Conservation (phyloP, 2,113 vertebrate species). For the Desmodus rotundus region DNA sequence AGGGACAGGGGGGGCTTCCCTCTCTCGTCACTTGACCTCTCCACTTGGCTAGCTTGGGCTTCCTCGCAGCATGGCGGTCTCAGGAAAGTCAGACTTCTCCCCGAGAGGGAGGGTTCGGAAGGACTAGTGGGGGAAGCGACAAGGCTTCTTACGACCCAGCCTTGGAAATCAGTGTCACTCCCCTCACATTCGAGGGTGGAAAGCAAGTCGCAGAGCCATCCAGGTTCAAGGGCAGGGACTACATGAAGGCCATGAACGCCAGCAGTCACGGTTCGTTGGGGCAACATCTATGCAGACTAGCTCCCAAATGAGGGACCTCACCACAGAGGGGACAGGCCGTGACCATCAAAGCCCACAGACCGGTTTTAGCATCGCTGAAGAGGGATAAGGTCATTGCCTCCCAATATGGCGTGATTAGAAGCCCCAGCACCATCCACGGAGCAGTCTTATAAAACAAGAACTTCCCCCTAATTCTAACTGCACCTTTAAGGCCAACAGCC, state of each 20-base stretch:
- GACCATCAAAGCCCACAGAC: not conserved
- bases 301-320: not conserved
- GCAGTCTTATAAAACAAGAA: not conserved
- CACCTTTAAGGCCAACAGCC: not conserved
- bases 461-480: not conserved
- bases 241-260: accelerated
- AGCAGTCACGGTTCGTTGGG: accelerated
- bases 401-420: accelerated
- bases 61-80: not conserved
- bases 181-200: accelerated
- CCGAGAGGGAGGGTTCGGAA: not conserved
- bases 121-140: not conserved
- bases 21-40: accelerated
- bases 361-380: not conserved
- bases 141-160: not conserved
- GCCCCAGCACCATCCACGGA: not conserved
- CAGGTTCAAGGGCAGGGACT: not conserved
- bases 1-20: accelerated
- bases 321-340: not conserved
- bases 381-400: not conserved
- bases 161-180: accelerated
- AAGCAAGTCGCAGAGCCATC: not conserved
- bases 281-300: not conserved
- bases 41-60: not conserved
- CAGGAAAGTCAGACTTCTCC: not conserved